These are phyloP conservation scores for Schrankia costaestrigalis DNA, from an alignment of 2,888 invertebrate genomes.

Conservation along the genomic window DNA sequence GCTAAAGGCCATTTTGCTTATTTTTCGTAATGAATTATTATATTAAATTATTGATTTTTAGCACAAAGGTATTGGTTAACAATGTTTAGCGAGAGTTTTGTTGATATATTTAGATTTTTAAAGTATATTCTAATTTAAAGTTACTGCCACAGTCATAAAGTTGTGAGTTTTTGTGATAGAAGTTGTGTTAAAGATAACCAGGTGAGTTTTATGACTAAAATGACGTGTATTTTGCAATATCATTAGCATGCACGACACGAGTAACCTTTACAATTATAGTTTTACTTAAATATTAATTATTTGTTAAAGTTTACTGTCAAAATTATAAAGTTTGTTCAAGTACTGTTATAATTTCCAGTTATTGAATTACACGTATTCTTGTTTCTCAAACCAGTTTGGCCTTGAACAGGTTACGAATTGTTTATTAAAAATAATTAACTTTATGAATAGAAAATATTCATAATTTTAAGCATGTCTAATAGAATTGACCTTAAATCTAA, in stretches of 20 bases:
- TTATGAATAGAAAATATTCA: no score
- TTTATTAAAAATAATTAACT: no score
- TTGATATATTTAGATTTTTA: conserved; percentile 11
- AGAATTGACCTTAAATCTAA: no score
- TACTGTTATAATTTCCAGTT: no score
- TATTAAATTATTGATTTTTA: conserved; percentile 60
- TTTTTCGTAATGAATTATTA: conserved; percentile 46
- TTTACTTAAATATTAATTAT: no score
- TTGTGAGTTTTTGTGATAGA: conserved; percentile 42
- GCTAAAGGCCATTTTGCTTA: conserved; percentile 55
- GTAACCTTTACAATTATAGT: background rate
- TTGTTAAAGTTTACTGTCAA: background rate
- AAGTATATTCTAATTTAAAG: conserved; percentile 13
- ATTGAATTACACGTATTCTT: no score
- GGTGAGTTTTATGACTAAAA: conserved; percentile 60
- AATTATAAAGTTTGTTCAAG: no score
- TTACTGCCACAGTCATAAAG: conserved; percentile 29
- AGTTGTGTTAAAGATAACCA: conserved; percentile 30
- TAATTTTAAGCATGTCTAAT: no score
- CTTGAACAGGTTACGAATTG: no score
- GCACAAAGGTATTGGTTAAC: conserved; percentile 36
- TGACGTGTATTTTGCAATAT: conserved; percentile 60
- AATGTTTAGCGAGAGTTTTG: conserved; percentile 18
- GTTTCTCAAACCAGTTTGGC: no score
- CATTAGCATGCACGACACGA: conserved; percentile 11